Evolutionary conservation across 2,888 invertebrate genomes (phyloP).

Genomic region (Cacoxenus indagator): DNA sequence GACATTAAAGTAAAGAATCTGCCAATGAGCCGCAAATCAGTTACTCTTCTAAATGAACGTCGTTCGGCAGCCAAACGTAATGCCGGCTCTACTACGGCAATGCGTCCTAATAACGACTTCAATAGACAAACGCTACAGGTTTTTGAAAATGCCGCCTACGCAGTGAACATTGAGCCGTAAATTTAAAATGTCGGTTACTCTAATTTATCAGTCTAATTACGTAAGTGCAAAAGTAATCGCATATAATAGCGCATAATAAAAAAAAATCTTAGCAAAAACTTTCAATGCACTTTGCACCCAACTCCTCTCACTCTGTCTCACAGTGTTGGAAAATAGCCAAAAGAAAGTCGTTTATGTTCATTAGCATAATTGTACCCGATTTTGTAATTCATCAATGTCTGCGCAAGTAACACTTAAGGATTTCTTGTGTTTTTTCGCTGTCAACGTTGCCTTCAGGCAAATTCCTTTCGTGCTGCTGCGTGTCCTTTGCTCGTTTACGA

Average conservation of each 20-base stretch:
- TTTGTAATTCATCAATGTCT: constrained; percentile 56
- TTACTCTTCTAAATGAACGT: constrained; percentile 62
- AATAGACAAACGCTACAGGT: constrained; percentile 45
- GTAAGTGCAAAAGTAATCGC: constrained; percentile 2
- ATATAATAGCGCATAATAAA: neutral
- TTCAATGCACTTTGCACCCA: neutral
- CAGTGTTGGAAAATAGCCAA: neutral
- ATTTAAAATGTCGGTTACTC: neutral
- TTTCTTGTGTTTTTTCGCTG: constrained; percentile 46
- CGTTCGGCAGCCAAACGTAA: constrained; percentile 56
- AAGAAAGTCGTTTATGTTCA: constrained; percentile 37
- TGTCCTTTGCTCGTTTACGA: constrained; percentile 36
- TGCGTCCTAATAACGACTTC: constrained; percentile 46
- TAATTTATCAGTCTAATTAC: neutral
- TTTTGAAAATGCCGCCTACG: constrained; percentile 49
- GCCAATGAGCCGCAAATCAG: constrained; percentile 66
- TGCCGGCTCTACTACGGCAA: constrained; percentile 35
- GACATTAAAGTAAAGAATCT: constrained; percentile 64
- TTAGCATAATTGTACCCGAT: constrained; percentile 55
- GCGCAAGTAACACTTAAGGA: constrained; percentile 42
- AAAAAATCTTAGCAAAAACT: neutral
- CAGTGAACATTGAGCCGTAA: constrained; percentile 21
- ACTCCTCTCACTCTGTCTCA: neutral
- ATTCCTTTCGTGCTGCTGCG: neutral
- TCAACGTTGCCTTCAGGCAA: constrained; percentile 5